These are phyloP conservation scores for Rhagonycha lutea DNA, from an alignment of 2,888 invertebrate species.

Conservation along the genomic window DNA sequence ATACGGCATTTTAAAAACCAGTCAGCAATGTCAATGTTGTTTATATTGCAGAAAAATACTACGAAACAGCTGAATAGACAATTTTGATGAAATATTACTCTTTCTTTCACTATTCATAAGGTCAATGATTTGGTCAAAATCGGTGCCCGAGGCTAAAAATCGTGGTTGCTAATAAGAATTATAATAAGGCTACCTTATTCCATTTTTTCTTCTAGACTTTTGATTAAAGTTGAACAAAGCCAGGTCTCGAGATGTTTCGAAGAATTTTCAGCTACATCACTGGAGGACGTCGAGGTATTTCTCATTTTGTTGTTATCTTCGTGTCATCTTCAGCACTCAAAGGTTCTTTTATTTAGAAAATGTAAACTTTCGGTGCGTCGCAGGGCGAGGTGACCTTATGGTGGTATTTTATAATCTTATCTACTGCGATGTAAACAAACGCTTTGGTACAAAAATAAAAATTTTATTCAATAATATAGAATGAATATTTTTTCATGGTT, in stretches of 20 bases:
- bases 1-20: neutral
- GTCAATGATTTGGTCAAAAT: neutral
- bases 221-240: neutral
- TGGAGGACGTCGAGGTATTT: neutral
- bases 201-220: neutral
- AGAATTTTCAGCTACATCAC: neutral
- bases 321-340: neutral
- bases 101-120: neutral
- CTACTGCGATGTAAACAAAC: neutral
- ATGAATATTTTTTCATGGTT: neutral
- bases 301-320: neutral
- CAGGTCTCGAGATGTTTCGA: neutral
- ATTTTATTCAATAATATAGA: neutral
- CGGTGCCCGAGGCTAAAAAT: neutral
- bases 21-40: neutral
- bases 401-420: neutral
- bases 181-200: neutral
- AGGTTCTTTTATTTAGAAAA: neutral
- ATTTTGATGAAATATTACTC: neutral
- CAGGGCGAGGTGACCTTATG: neutral
- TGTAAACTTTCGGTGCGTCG: neutral
- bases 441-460: neutral
- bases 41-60: neutral
- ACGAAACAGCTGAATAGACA: neutral
- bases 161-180: neutral